Evolutionary conservation across 2,113 vertebrate genomes (phyloP).

Genomic region (Ariopsis seemanni): DNA sequence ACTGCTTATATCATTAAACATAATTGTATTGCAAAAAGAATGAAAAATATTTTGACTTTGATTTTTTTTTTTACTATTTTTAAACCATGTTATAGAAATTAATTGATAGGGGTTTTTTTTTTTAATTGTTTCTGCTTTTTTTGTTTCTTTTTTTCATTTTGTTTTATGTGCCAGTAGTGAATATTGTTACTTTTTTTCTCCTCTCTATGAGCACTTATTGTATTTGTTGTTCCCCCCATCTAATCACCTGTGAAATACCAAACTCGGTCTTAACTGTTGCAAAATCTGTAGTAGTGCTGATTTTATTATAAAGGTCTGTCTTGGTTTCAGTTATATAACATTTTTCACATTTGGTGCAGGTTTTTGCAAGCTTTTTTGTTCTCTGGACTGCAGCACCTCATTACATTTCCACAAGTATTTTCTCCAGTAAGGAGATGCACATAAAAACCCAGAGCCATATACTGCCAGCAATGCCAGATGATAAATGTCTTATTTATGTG

Average conservation of each 20-base stretch:
- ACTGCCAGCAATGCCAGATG: neutral
- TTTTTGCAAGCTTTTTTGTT: neutral
- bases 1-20: neutral
- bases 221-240: neutral
- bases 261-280: neutral
- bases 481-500: neutral
- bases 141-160: neutral
- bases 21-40: neutral
- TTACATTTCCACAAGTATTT: neutral
- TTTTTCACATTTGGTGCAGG: neutral
- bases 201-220: neutral
- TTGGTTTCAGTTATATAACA: neutral
- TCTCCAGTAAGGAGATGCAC: neutral
- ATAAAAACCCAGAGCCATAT: neutral
- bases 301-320: neutral
- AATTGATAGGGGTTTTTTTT: too few relatives aligned
- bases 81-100: too few relatives aligned
- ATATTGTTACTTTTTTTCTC: neutral
- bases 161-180: neutral
- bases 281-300: neutral
- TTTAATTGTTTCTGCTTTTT: neutral
- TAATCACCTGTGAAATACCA: neutral
- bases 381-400: neutral
- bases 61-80: too few relatives aligned
- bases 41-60: too few relatives aligned